A percentile compares a stretch with the other conserved stretches of the same genome.
phyloP scores from a whole-genome alignment of 2,797 vertebrate species.

The Sebastes trivittatus region DNA sequence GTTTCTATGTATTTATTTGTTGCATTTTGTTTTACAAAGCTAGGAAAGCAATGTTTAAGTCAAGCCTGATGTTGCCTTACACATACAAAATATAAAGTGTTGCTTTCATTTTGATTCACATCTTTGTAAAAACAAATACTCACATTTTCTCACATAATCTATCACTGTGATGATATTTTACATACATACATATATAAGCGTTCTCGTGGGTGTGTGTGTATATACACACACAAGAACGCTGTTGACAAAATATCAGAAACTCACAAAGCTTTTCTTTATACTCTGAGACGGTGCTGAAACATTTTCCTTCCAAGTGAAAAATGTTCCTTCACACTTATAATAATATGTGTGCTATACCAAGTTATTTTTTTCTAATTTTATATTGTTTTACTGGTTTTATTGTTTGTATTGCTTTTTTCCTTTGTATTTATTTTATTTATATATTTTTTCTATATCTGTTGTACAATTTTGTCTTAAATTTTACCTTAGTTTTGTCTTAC shows the following conservation, averaged over 20 bases:
- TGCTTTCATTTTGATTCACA: background rate
- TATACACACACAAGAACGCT: background rate
- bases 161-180: background rate
- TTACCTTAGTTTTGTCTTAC: no score
- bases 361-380: no score
- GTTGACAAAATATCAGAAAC: background rate
- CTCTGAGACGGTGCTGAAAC: background rate
- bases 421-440: no score
- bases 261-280: background rate
- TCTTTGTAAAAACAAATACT: background rate
- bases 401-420: no score
- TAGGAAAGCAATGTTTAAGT: no score
- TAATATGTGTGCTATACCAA: no score
- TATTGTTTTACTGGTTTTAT: no score
- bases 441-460: rapidly evolving
- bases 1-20: no score
- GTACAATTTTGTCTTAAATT: no score
- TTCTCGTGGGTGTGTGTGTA: no score
- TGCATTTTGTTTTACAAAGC: no score
- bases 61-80: no score
- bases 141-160: background rate
- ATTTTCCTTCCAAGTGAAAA: background rate
- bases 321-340: background rate
- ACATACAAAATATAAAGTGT: background rate
- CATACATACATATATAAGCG: background rate